Evolutionary conservation across 2,797 vertebrate genomes (phyloP).

Genomic region (Heteromormyrus szaboi): DNA sequence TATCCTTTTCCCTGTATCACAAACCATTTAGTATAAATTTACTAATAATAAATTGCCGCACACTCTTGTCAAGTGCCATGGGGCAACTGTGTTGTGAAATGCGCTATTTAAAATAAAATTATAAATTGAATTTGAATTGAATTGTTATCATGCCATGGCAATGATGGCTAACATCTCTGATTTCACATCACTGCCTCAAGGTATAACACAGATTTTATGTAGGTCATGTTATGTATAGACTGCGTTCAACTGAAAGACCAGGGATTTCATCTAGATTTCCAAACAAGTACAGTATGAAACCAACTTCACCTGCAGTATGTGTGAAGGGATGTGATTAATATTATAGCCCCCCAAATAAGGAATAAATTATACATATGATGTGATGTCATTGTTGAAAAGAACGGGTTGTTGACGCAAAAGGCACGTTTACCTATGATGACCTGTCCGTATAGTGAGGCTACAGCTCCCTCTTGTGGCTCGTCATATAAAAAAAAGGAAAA

Average conservation of each 20-base stretch:
- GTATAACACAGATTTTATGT: neutral
- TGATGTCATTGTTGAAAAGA: neutral
- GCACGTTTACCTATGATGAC: neutral
- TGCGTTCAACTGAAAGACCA: neutral
- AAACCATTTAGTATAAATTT: neutral
- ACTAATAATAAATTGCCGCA: neutral
- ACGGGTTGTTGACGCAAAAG: neutral
- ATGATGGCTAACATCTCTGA: neutral
- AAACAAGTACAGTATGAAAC: neutral
- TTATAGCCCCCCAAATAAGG: neutral
- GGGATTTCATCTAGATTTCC: neutral
- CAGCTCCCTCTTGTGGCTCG: neutral
- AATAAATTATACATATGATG: neutral
- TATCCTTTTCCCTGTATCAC: neutral
- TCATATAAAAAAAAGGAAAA: neutral
- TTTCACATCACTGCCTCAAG: neutral
- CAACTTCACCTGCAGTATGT: neutral
- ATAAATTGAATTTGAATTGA: neutral
- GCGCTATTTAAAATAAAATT: neutral
- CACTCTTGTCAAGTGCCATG: neutral
- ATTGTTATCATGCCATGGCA: neutral
- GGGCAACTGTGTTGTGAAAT: neutral
- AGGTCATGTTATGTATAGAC: constrained; percentile 4
- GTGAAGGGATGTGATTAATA: neutral
- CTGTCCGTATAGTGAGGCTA: constrained; percentile 4